Percentiles rank a stretch among this genome's conserved stretches.
phyloP scores from a whole-genome alignment of 1,140 invertebrate species.

The Sweltsa coloradensis region DNA sequence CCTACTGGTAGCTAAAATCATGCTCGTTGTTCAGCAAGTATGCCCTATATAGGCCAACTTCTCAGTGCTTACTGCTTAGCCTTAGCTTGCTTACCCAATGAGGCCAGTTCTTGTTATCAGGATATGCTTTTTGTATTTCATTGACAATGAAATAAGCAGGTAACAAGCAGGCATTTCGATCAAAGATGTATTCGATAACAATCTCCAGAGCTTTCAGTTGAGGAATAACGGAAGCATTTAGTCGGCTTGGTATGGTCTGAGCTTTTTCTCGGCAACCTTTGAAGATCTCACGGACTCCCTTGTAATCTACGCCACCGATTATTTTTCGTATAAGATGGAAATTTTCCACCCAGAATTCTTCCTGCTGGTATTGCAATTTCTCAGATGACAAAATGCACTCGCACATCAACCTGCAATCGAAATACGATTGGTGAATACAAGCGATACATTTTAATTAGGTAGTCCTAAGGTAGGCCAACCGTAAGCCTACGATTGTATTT shows the following conservation, averaged over 20 bases:
- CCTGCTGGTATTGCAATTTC: constrained; percentile 59
- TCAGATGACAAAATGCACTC: constrained; percentile 71
- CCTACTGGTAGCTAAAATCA: no score
- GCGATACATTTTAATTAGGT: constrained; percentile 12
- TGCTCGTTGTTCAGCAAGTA: no score
- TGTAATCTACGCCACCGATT: constrained; percentile 87
- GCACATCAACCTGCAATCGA: constrained; percentile 67
- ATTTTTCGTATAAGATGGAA: constrained; percentile 77
- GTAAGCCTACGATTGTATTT: no score
- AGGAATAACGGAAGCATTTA: constrained; percentile 65
- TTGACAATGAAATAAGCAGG: constrained; percentile 92
- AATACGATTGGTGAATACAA: no score
- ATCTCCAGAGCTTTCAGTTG: constrained; percentile 68
- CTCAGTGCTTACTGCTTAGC: no score
- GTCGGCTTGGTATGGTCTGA: constrained; percentile 54
- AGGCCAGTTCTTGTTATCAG: constrained; percentile 67
- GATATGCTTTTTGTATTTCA: constrained; percentile 81
- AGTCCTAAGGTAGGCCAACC: no score
- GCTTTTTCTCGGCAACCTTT: constrained; percentile 78
- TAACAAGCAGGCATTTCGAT: constrained; percentile 79
- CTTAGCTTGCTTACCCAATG: constrained; percentile 92
- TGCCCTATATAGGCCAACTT: no score
- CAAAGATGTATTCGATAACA: constrained; percentile 80
- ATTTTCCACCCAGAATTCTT: constrained; percentile 77
- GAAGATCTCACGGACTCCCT: constrained; percentile 82